These are phyloP conservation scores for Tenrec ecaudatus DNA, from an alignment of 2,113 vertebrate species.

Conservation along the genomic window DNA sequence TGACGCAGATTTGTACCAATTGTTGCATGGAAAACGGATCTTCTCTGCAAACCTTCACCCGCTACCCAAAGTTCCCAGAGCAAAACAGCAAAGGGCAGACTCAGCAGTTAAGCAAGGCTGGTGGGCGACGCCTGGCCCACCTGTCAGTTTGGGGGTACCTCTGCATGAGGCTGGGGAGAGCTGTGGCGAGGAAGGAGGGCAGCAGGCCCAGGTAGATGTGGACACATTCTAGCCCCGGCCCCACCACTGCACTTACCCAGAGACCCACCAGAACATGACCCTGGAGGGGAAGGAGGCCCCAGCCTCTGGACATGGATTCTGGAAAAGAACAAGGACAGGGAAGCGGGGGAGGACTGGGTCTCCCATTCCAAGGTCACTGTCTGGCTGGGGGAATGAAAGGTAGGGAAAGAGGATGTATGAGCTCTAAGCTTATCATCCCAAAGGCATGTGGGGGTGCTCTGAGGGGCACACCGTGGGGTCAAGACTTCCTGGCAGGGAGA, in stretches of 20 bases:
- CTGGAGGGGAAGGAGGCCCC: slow-evolving; percentile 94
- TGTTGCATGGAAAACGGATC: too few relatives aligned
- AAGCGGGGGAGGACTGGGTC: background rate
- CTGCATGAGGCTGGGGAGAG: fast-evolving
- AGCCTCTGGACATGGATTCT: slow-evolving; percentile 95
- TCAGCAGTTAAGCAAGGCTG: background rate
- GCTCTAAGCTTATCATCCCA: fast-evolving
- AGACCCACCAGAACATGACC: slow-evolving; percentile 97
- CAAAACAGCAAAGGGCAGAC: background rate
- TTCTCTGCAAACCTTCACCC: too few relatives aligned
- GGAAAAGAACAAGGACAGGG: slow-evolving; percentile 77
- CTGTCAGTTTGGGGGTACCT: background rate
- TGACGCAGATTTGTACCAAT: too few relatives aligned
- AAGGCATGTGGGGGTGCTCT: background rate
- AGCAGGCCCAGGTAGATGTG: background rate
- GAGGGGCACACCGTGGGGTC: too few relatives aligned
- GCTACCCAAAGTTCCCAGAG: too few relatives aligned
- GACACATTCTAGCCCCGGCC: background rate
- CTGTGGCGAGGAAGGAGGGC: fast-evolving
- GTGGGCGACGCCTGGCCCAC: background rate
- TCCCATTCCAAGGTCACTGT: background rate
- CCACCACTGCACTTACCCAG: slow-evolving; percentile 89
- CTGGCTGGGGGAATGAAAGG: background rate
- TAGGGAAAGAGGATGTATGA: background rate
- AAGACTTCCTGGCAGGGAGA: slow-evolving; percentile 1